Conservation (phyloP, 92 coral and sea anemone genomes). For the Palythoa caribaeorum region DNA sequence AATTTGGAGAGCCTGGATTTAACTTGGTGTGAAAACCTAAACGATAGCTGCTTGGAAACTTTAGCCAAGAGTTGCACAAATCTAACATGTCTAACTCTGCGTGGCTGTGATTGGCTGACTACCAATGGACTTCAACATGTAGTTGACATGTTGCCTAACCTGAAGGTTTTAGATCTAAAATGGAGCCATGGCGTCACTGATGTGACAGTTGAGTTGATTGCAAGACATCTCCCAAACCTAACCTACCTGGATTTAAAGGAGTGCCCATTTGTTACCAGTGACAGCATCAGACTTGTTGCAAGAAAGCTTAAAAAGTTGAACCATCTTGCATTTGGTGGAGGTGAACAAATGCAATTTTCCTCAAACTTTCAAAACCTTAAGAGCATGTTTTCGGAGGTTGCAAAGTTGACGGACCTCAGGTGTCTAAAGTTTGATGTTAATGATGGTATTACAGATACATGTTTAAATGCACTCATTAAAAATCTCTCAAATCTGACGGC, state of each 20-base stretch:
- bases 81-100: conserved; percentile 70
- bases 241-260: conserved; percentile 82
- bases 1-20: conserved; percentile 80
- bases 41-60: conserved; percentile 78
- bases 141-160: conserved; percentile 72
- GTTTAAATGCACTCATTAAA: conserved; percentile 73
- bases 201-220: conserved; percentile 73
- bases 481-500: conserved; percentile 74
- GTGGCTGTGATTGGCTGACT: conserved; percentile 94
- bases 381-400: conserved; percentile 79
- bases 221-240: conserved; percentile 75
- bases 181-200: conserved; percentile 90
- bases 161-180: conserved; percentile 79
- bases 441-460: conserved; percentile 81
- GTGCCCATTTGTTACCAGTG: conserved; percentile 87
- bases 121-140: conserved; percentile 75
- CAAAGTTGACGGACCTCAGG: conserved; percentile 73
- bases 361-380: conserved; percentile 71
- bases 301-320: conserved; percentile 70
- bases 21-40: conserved; percentile 89
- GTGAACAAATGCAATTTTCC: conserved; percentile 84
- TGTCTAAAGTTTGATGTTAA: conserved; percentile 81
- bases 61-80: conserved; percentile 77
- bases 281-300: conserved; percentile 78
- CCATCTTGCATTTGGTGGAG: conserved; percentile 90